Percentiles rank a stretch among this genome's conserved stretches.
phyloP scores from a whole-genome alignment of 92 coral and sea anemone genomes.

The Epizoanthus ramosus region DNA sequence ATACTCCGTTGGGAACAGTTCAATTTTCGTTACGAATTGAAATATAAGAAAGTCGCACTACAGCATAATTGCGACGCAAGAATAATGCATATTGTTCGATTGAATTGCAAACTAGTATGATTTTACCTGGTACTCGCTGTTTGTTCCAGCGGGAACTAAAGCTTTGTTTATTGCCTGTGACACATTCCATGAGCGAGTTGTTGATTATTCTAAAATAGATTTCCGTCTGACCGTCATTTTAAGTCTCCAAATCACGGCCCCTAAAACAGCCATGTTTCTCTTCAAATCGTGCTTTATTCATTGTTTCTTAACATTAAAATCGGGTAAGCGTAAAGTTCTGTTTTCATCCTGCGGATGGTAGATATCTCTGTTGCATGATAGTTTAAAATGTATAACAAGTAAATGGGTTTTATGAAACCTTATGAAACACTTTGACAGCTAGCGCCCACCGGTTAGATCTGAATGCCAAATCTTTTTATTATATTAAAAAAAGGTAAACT shows the following conservation, averaged over 20 bases:
- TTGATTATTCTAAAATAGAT: slow-evolving; percentile 22
- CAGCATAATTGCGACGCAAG: slow-evolving; percentile 27
- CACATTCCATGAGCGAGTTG: slow-evolving; percentile 34
- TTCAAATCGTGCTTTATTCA: slow-evolving; percentile 33
- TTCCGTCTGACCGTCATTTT: slow-evolving; percentile 29
- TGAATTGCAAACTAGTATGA: slow-evolving; percentile 36
- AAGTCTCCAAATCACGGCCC: slow-evolving; percentile 31
- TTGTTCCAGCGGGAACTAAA: slow-evolving; percentile 34
- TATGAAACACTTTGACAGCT: slow-evolving; percentile 5
- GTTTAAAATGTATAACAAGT: slow-evolving; percentile 28
- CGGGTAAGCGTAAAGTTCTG: slow-evolving; percentile 26
- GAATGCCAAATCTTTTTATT: slow-evolving; percentile 13
- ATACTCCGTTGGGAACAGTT: slow-evolving; percentile 9
- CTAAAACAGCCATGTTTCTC: slow-evolving; percentile 25
- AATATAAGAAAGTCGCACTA: slow-evolving; percentile 25
- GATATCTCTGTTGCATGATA: slow-evolving; percentile 7
- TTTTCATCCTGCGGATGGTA: slow-evolving; percentile 22
- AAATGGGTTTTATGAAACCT: no score
- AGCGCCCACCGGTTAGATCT: slow-evolving; percentile 28
- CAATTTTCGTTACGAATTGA: slow-evolving; percentile 29
- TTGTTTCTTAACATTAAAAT: slow-evolving; percentile 32
- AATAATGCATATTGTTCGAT: slow-evolving; percentile 28
- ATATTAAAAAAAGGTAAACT: no score
- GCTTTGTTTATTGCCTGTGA: slow-evolving; percentile 26
- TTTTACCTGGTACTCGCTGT: slow-evolving; percentile 31